Evolutionary conservation across 2,888 invertebrate genomes (phyloP).

Genomic region (Eupeodes luniger): DNA sequence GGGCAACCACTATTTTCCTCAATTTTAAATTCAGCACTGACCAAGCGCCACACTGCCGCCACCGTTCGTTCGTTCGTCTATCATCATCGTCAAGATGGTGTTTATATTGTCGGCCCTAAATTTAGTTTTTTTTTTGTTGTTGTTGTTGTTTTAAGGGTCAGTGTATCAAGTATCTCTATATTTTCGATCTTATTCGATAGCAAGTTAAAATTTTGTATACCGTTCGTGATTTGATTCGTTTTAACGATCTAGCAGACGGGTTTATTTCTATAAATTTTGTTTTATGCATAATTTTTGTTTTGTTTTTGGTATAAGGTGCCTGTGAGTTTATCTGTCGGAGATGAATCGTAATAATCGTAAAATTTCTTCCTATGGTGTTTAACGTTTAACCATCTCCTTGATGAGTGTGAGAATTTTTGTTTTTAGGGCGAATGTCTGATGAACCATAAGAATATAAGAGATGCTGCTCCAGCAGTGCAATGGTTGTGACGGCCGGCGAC

Average conservation of each 20-base stretch:
- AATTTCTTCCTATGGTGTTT: constrained; percentile 69
- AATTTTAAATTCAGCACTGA: neutral
- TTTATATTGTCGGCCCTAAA: constrained; percentile 15
- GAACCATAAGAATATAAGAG: too few species aligned
- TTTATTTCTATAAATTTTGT: constrained; percentile 73
- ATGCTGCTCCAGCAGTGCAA: neutral
- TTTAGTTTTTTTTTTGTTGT: neutral
- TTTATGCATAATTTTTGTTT: constrained; percentile 63
- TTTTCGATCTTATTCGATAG: constrained; percentile 50
- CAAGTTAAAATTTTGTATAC: constrained; percentile 55
- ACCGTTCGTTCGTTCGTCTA: neutral
- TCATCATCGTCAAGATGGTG: constrained; percentile 8
- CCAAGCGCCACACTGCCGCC: constrained; percentile 33
- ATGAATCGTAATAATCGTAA: constrained; percentile 75
- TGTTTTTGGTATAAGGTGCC: constrained; percentile 12
- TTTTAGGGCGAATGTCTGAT: constrained; percentile 13
- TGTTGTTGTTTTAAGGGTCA: constrained; percentile 25
- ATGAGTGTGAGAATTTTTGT: constrained; percentile 73
- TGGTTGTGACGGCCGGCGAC: too few species aligned
- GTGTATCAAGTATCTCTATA: constrained; percentile 50
- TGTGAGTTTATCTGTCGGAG: constrained; percentile 44
- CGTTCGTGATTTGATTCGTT: constrained; percentile 61
- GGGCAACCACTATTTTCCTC: neutral
- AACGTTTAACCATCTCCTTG: constrained; percentile 59
- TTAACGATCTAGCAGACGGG: constrained; percentile 75